Base-by-base conservation (phyloP, 2,113 vertebrate species). In the Ondatra zibethicus region DNA sequence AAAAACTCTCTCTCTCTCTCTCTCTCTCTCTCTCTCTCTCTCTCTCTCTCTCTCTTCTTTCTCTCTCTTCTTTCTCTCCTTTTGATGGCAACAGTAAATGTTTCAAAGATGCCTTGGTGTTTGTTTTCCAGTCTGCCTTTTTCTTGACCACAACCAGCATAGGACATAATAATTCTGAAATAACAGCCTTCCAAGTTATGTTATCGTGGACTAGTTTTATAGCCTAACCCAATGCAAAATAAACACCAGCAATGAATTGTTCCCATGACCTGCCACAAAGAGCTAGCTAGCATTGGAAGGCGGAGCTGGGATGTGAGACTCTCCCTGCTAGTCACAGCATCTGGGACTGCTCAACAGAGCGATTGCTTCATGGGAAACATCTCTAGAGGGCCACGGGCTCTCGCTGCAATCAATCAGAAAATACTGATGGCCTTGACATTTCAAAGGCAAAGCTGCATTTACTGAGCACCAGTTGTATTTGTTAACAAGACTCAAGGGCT, bases 211-310 rank as follows among this genome's bases (percentile, higher is more conserved):
- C 76, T 87, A 82, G 77, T 94, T 97, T 94, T 93, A 97, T 68
- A 96, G 39, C 89, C 91, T 92, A 96, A 80, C 91, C 93, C 97
- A 93, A 86, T 55, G 73, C 86, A 97, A 96, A 98, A 95, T 96
- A 98, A 98, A 97, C 97, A 97, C 84, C 33, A 85, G 72, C 75
- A 89, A 84, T 95, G 96, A 97, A 97, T 93, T 97, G 89, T 97
- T 97, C 93, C 96, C 96, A 96, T 88, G 96, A 95, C 89, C n/a
- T 76, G 42, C 90, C 91, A 90, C 77, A 75, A 96, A 97, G 93
- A 96, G 63, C n/a, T 29, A 96, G 68, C 36, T 23, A 23, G 33
- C 36, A 0, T 58, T 14, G 36, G 81, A 93, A 92, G 27, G 8
- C 25, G n/a, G 72, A 95, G 78, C 47, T 88, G 75, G 91, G 21